phyloP scores from a whole-genome alignment of 2,113 vertebrate genomes.

The Phyllostomus discolor region DNA sequence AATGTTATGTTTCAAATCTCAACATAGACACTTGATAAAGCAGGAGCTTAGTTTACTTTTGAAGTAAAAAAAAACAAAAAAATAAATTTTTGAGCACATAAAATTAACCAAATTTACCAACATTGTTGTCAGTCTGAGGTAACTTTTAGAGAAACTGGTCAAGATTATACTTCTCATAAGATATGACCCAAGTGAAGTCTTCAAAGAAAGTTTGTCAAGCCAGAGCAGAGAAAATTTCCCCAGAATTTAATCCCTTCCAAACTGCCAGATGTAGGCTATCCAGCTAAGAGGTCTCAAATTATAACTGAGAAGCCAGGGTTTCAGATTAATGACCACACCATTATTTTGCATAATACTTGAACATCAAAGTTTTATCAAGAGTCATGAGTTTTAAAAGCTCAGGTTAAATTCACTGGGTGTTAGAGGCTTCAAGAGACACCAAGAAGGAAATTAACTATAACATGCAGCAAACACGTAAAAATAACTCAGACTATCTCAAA shows the following conservation, averaged over 20 bases:
- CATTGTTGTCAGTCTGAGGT: background rate
- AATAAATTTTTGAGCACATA: background rate
- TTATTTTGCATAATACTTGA: background rate
- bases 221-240: background rate
- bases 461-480: background rate
- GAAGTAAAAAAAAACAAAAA: background rate
- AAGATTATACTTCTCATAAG: slow-evolving; percentile 17
- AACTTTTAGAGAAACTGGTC: slow-evolving; percentile 37
- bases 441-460: slow-evolving; percentile 23
- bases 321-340: background rate
- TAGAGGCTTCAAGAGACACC: background rate
- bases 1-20: background rate
- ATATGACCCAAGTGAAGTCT: background rate
- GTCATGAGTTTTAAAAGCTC: background rate
- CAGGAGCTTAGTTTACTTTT: background rate
- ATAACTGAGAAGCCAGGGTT: background rate
- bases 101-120: slow-evolving; percentile 18
- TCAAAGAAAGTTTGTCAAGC: slow-evolving; percentile 26
- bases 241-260: background rate
- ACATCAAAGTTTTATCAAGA: background rate
- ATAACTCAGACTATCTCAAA: slow-evolving; percentile 29
- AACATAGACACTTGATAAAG: background rate
- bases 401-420: background rate
- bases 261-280: background rate
- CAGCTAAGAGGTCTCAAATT: background rate